These are phyloP conservation scores for Xylota sylvarum DNA, from an alignment of 2,888 invertebrate species.

Conservation along the genomic window DNA sequence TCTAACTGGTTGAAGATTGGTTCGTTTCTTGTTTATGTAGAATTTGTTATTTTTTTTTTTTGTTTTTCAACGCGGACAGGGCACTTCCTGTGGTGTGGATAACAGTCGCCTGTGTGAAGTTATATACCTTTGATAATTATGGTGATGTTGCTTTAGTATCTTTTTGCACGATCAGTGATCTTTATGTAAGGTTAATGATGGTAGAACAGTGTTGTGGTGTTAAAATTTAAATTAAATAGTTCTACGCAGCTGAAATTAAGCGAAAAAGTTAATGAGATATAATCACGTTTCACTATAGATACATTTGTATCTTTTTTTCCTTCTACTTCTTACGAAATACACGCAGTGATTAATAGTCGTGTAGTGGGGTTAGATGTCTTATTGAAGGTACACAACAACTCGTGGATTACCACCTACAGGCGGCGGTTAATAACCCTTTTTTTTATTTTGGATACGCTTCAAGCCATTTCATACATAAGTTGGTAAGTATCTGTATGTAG, in stretches of 20 bases:
- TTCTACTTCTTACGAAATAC: constrained; percentile 20
- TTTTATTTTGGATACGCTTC: constrained; percentile 65
- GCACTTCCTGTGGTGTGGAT: constrained; percentile 47
- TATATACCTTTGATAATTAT: constrained; percentile 24
- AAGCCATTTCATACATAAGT: constrained; percentile 60
- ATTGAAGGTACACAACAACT: constrained; percentile 23
- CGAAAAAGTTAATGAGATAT: constrained; percentile 37
- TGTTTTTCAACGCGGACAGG: constrained; percentile 27
- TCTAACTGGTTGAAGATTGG: constrained; percentile 32
- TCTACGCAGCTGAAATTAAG: constrained; percentile 36
- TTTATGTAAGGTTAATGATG: constrained; percentile 10
- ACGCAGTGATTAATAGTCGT: constrained; percentile 48
- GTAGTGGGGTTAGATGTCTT: constrained; percentile 31
- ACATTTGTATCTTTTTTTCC: constrained; percentile 42
- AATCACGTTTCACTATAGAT: constrained; percentile 27
- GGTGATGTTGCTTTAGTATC: constrained; percentile 39
- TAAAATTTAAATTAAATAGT: constrained; percentile 16
- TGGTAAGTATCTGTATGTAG: constrained; percentile 35
- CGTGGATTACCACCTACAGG: constrained; percentile 63
- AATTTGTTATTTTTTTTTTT: too few relatives aligned
- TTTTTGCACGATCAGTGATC: constrained; percentile 56
- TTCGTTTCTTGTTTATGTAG: constrained; percentile 31
- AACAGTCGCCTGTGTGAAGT: constrained; percentile 3
- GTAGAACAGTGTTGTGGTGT: constrained; percentile 24
- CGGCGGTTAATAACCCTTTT: constrained; percentile 64